These are phyloP conservation scores for Falcaria lacertinaria DNA, from an alignment of 2,888 invertebrate genomes.

Conservation along the genomic window DNA sequence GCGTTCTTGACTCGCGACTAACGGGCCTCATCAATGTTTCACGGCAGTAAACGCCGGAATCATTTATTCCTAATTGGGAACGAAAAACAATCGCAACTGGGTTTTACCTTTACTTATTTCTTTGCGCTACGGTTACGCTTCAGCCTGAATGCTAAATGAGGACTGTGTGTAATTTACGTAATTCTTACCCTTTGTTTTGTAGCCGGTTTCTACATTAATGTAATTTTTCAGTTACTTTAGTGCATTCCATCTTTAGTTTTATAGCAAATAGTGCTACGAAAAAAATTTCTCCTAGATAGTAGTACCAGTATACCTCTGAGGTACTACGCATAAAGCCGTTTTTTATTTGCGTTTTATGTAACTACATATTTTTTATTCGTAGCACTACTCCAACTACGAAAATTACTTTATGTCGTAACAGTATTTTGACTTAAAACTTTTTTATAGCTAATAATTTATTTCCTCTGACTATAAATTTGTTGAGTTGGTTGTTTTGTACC, in stretches of 20 bases:
- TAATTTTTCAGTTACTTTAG: background rate
- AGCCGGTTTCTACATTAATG: background rate
- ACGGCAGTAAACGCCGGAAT: conserved; percentile 53
- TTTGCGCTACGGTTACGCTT: conserved; percentile 31
- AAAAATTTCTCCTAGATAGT: too few species aligned
- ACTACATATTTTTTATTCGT: too few species aligned
- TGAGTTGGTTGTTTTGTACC: background rate
- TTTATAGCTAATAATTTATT: background rate
- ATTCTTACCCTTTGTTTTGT: conserved; percentile 3
- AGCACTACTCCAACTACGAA: too few species aligned
- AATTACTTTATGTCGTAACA: too few species aligned
- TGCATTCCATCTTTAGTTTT: too few species aligned
- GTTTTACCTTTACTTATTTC: conserved; percentile 60
- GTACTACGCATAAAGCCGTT: too few species aligned
- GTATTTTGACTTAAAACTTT: too few species aligned
- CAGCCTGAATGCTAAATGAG: conserved; percentile 46
- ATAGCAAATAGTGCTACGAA: too few species aligned
- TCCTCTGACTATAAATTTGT: background rate
- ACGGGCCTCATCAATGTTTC: conserved; percentile 68
- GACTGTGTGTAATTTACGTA: conserved; percentile 10
- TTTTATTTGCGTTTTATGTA: too few species aligned
- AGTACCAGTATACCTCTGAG: too few species aligned
- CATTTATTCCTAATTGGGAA: conserved; percentile 65
- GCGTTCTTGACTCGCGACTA: conserved; percentile 31
- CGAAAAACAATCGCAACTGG: conserved; percentile 59